phyloP scores from a whole-genome alignment of 2,888 invertebrate species.

The Chironomus tentans region DNA sequence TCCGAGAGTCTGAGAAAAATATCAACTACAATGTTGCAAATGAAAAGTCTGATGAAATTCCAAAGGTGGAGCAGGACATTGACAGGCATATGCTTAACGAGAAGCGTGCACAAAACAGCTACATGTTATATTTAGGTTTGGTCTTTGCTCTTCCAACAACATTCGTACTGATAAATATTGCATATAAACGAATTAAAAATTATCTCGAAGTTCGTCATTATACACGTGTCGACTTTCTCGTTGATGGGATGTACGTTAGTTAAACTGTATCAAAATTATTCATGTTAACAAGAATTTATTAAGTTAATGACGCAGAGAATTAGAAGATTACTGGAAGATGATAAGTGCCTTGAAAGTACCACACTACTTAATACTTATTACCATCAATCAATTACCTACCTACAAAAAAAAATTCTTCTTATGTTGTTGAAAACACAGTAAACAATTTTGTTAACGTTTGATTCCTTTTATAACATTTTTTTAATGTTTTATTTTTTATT shows the following conservation, averaged over 20 bases:
- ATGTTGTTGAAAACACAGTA: no score
- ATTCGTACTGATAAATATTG: constrained; percentile 57
- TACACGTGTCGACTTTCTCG: constrained; percentile 76
- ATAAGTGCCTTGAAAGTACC: not conserved
- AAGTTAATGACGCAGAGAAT: no score
- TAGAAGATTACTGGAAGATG: not conserved
- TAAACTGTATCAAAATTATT: not conserved
- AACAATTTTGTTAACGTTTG: no score
- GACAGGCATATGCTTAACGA: constrained; percentile 15
- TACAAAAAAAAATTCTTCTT: not conserved
- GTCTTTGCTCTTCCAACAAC: constrained; percentile 58
- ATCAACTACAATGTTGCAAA: constrained; percentile 3
- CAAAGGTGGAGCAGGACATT: constrained; percentile 21
- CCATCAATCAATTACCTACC: not conserved
- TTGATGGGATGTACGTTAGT: constrained; percentile 69
- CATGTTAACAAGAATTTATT: no score
- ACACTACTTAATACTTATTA: no score
- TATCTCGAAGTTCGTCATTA: constrained; percentile 82
- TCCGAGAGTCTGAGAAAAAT: constrained; percentile 5
- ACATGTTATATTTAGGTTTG: constrained; percentile 64
- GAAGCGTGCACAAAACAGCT: constrained; percentile 46
- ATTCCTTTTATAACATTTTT: not conserved
- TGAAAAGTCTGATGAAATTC: constrained; percentile 3
- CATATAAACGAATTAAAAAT: constrained; percentile 63
- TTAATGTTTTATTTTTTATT: not conserved